Conservation (phyloP, 2,113 vertebrate genomes). For the Cromileptes altivelis region DNA sequence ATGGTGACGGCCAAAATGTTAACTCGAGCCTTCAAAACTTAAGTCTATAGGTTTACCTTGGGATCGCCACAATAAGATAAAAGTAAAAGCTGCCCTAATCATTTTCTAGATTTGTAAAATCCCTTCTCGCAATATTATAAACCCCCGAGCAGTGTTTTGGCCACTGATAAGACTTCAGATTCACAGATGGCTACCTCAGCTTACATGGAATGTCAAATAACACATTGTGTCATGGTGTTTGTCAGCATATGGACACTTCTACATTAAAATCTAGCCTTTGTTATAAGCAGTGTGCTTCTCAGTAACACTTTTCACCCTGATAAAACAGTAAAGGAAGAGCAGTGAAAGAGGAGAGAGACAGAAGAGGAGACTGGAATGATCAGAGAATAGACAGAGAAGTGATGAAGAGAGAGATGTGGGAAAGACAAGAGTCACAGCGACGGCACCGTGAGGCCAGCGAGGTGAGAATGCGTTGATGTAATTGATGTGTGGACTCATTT, state of each 20-base stretch:
- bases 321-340: neutral
- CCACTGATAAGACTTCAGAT: neutral
- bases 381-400: slow-evolving; percentile 22
- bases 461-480: slow-evolving; percentile 78
- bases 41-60: neutral
- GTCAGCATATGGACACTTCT: neutral
- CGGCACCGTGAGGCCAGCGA: slow-evolving; percentile 38
- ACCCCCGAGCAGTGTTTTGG: too few relatives aligned
- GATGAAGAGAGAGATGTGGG: slow-evolving; percentile 55
- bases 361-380: slow-evolving; percentile 2
- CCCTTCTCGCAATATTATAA: neutral
- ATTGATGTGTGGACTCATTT: slow-evolving; percentile 82
- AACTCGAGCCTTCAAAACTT: too few relatives aligned
- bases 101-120: neutral
- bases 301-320: neutral
- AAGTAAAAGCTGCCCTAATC: too few relatives aligned
- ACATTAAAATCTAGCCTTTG: neutral
- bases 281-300: neutral
- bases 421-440: slow-evolving; percentile 13
- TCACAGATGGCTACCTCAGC: neutral
- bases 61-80: neutral
- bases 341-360: neutral
- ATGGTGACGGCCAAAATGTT: too few relatives aligned
- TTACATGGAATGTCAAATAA: neutral
- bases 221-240: neutral